Conservation (phyloP, 2,797 vertebrate species). For the Alfaro cultratus region DNA sequence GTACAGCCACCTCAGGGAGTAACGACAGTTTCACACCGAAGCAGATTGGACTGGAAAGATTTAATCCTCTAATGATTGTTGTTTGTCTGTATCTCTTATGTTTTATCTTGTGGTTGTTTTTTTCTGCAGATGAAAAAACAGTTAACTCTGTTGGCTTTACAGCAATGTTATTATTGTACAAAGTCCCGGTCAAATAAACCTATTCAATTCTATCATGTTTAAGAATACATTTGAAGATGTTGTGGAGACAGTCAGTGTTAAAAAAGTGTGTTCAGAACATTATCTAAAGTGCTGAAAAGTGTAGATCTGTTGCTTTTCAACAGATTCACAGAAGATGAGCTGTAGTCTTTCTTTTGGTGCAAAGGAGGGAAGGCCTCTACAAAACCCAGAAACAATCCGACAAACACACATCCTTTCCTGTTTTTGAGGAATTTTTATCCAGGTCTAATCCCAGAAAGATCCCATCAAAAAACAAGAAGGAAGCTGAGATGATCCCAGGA, state of each 20-base stretch:
- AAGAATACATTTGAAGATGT: not conserved
- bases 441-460: conserved; percentile 38
- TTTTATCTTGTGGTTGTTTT: not conserved
- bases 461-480: conserved; percentile 49
- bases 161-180: not conserved
- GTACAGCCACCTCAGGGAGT: too few relatives aligned
- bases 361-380: not conserved
- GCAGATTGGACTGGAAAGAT: not conserved
- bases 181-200: not conserved
- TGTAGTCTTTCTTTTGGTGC: not conserved
- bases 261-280: conserved; percentile 4
- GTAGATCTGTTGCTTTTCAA: conserved; percentile 4
- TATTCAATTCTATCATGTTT: not conserved
- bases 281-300: not conserved
- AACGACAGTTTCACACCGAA: not conserved
- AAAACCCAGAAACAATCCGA: conserved; percentile 35
- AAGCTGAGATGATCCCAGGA: conserved; percentile 53
- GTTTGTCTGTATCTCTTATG: not conserved
- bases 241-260: not conserved
- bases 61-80: not conserved
- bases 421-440: conserved; percentile 32
- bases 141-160: not conserved
- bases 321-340: conserved; percentile 18
- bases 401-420: conserved; percentile 34
- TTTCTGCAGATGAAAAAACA: not conserved